A percentile compares a stretch with the other conserved stretches of the same genome.
Conservation (phyloP, 2,113 vertebrate genomes). For the Uria aalge region DNA sequence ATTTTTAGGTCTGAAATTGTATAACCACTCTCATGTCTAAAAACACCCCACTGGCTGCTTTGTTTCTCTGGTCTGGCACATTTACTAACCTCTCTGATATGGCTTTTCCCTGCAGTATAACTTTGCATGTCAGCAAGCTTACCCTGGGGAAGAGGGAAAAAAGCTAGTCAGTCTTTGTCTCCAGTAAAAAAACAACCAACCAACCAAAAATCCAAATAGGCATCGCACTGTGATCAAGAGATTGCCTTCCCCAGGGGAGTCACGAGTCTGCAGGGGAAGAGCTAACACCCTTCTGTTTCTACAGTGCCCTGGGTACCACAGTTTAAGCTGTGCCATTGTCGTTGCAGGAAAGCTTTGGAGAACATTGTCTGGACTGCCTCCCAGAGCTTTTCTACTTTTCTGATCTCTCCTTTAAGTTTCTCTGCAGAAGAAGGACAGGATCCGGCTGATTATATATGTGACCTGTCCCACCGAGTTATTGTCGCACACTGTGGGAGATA, state of each 20-base stretch:
- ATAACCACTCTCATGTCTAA: neutral
- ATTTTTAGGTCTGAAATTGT: neutral
- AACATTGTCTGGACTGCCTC: neutral
- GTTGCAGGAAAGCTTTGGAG: neutral
- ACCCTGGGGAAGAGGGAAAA: neutral
- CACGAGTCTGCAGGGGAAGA: neutral
- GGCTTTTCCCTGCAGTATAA: neutral
- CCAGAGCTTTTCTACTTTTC: neutral
- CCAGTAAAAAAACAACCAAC: neutral
- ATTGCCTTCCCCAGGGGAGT: neutral
- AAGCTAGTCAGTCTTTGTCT: neutral
- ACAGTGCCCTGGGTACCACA: neutral
- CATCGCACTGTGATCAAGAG: neutral
- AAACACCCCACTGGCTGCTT: neutral
- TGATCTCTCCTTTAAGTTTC: neutral
- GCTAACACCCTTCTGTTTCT: neutral
- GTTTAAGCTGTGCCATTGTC: neutral
- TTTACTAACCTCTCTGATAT: neutral
- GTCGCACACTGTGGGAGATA: neutral
- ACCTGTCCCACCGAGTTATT: constrained; percentile 28
- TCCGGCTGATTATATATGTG: neutral
- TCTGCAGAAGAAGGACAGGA: neutral
- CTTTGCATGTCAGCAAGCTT: neutral
- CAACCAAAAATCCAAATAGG: neutral
- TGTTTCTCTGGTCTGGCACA: neutral